Evolutionary conservation across 1,140 invertebrate genomes (phyloP).

Genomic region (Zaprionus nigranus): DNA sequence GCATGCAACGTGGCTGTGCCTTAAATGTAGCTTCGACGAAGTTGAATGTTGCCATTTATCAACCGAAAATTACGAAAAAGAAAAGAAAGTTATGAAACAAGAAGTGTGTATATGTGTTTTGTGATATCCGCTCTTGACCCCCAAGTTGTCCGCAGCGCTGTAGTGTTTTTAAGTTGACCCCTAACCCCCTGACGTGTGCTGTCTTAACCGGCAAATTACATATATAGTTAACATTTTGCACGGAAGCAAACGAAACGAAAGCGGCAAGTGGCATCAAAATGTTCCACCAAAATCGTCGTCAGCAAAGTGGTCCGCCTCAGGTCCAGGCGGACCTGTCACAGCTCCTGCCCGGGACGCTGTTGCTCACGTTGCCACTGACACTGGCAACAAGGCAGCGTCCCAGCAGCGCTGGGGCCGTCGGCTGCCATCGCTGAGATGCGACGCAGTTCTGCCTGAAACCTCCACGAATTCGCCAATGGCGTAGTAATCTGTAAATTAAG

Average conservation of each 20-base stretch:
- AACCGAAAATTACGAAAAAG: slow-evolving; percentile 14
- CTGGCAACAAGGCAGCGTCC: slow-evolving; percentile 50
- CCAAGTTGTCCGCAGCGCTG: slow-evolving; percentile 74
- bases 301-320: slow-evolving; percentile 29
- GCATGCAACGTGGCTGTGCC: slow-evolving; percentile 57
- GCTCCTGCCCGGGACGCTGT: slow-evolving; percentile 25
- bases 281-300: slow-evolving; percentile 45
- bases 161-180: slow-evolving; percentile 58
- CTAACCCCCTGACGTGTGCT: slow-evolving; percentile 2
- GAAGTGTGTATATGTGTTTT: slow-evolving; percentile 36
- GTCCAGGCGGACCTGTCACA: slow-evolving; percentile 17
- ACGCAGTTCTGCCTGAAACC: slow-evolving; percentile 49
- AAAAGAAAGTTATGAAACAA: slow-evolving; percentile 6
- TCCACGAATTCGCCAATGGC: slow-evolving; percentile 66
- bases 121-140: slow-evolving; percentile 49
- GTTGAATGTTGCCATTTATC: slow-evolving; percentile 20
- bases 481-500: slow-evolving; percentile 83
- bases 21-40: slow-evolving; percentile 26
- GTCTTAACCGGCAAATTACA: not conserved
- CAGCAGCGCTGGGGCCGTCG: slow-evolving; percentile 44
- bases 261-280: slow-evolving; percentile 37
- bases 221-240: not conserved
- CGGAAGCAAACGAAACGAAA: not conserved
- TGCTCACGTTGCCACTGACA: slow-evolving; percentile 22
- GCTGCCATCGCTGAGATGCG: slow-evolving; percentile 58